Evolutionary conservation across 2,797 vertebrate genomes (phyloP), one percentile per base, ranked within the genome.

Genomic region (Pelochelys cantorii): DNA sequence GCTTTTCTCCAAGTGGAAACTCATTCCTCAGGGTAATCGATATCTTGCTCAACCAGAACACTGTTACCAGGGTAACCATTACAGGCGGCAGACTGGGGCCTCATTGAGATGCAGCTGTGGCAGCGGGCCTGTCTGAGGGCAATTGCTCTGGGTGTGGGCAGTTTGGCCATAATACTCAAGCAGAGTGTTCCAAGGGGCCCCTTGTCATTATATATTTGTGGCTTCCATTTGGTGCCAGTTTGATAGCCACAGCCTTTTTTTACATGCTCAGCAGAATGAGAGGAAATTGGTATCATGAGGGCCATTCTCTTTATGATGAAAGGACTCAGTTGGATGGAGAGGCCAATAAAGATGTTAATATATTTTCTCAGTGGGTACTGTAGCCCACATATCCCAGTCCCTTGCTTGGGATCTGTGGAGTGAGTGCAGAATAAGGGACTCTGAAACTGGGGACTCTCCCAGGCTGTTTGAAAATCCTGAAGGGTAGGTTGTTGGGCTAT

Each of bases 11-110:
- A 95, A 96, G 92, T 95, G 85, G 97, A 96, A 97, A 91, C 94
- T 97, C 90, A 90, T 97, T 98, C 96, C 96, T 97, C 80, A 71
- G 91, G 97, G 91, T 97, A 97, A 98, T 98, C 98, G 97, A 97
- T 98, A 98, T 96, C 95, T 96, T 95, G 96, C 97, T 98, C 94
- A 97, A 97, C 97, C 97, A 95, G 97, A 98, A 98, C 96, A 86
- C 93, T 57, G 94, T 97, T 98, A 95, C 97, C 95, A 97, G 93
- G 96, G 97, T 97, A 97, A 95, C 96, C 96, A 83, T 96, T 96
- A 92, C 91, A 96, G 90, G 90, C 95, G 94, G 95, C 81, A 23
- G 84, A 93, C 84, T 91, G 89, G 34, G 90, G 42, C 85, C 79
- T 97, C 94, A 92, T 96, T 96, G 95, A 96, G 95, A 94, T 97